These are phyloP conservation scores for Himalopsyche tibetana DNA, from an alignment of 2,888 invertebrate genomes.

Conservation along the genomic window DNA sequence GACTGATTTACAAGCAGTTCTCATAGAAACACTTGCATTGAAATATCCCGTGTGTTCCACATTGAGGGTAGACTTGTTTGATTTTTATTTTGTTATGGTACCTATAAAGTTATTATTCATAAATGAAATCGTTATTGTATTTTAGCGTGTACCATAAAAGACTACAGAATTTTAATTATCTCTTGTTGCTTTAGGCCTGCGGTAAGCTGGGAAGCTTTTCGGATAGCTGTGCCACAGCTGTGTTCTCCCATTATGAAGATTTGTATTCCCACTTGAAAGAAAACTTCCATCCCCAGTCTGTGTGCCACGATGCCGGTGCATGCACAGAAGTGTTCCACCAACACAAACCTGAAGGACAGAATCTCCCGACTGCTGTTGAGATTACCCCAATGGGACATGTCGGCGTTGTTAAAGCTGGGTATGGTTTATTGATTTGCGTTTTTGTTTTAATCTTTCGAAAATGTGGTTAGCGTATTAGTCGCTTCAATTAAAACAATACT, in stretches of 20 bases:
- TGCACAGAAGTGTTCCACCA: constrained; percentile 82
- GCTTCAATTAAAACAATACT: too few relatives aligned
- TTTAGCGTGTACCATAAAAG: neutral
- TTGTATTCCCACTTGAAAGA: constrained; percentile 80
- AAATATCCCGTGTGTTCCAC: neutral
- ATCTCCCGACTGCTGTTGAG: constrained; percentile 77
- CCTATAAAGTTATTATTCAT: too few relatives aligned
- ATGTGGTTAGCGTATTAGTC: too few relatives aligned
- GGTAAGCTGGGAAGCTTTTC: constrained; percentile 84
- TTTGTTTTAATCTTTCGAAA: neutral
- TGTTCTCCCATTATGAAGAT: constrained; percentile 84
- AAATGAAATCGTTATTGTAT: neutral
- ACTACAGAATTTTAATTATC: constrained; percentile 41
- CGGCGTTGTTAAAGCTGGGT: constrained; percentile 70
- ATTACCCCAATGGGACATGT: constrained; percentile 77
- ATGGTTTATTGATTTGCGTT: constrained; percentile 33
- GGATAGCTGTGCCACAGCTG: constrained; percentile 86
- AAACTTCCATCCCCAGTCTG: constrained; percentile 79
- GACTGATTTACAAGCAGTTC: too few relatives aligned
- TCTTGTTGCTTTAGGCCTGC: constrained; percentile 75
- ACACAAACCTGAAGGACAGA: constrained; percentile 74
- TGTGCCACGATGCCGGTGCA: constrained; percentile 88
- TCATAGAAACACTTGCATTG: neutral
- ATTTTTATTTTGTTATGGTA: too few relatives aligned
- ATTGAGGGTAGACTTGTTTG: neutral